These are phyloP conservation scores for Tanaodytes sp. DNA, from an alignment of 2,888 invertebrate genomes.

Conservation along the genomic window DNA sequence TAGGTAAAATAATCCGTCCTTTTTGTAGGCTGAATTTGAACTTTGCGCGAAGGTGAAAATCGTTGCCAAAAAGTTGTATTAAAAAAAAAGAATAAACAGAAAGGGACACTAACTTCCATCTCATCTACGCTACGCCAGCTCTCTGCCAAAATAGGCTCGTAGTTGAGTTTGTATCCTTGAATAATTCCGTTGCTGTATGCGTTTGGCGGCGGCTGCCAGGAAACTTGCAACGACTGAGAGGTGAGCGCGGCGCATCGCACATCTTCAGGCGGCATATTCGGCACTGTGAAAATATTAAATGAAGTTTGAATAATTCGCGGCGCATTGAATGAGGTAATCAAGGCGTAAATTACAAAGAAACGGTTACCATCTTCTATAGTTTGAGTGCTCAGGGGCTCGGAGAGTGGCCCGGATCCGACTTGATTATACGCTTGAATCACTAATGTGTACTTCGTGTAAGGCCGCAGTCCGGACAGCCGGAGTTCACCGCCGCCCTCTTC, in stretches of 20 bases:
- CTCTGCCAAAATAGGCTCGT: conserved; percentile 79
- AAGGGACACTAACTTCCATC: conserved; percentile 65
- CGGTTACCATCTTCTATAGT: conserved; percentile 83
- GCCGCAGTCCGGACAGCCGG: conserved; percentile 77
- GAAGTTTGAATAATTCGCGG: conserved; percentile 30
- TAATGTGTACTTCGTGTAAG: conserved; percentile 80
- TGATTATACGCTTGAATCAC: conserved; percentile 84
- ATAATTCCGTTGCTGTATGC: conserved; percentile 84
- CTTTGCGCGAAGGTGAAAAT: conserved; percentile 11
- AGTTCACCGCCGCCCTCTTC: conserved; percentile 81
- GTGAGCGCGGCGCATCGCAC: conserved; percentile 83
- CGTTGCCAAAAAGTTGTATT: conserved; percentile 18
- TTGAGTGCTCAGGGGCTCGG: conserved; percentile 80
- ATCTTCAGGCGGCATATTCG: conserved; percentile 85
- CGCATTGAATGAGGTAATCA: conserved; percentile 26
- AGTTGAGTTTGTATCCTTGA: conserved; percentile 83
- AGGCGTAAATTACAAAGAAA: conserved; percentile 23
- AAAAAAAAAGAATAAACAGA: not conserved
- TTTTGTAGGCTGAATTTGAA: conserved; percentile 16
- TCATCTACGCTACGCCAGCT: conserved; percentile 72
- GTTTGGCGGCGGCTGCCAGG: conserved; percentile 85
- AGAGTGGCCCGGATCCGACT: conserved; percentile 82
- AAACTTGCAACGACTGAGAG: conserved; percentile 84
- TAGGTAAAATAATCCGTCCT: no score
- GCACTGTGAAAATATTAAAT: conserved; percentile 75